Base-by-base conservation (phyloP, 2,888 invertebrate species). In the Spatulosminthurus flaviceps region DNA sequence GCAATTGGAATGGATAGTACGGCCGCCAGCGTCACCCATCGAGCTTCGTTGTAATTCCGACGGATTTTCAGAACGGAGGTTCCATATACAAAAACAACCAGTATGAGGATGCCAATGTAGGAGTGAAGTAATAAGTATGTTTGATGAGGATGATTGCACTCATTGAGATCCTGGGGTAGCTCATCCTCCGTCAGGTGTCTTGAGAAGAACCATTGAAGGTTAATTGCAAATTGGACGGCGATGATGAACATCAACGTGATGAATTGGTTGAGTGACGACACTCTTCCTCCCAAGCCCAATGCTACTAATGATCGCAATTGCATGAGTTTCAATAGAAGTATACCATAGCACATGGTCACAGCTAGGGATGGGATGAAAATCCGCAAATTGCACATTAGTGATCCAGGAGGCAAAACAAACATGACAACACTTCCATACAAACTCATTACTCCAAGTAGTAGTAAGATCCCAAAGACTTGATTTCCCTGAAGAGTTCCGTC, bases 311-410 rank as follows among this genome's bases (percentile, higher is more conserved):
- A 86, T 51, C 88, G 81, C 21, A 88, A 83, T 70, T 87, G 87
- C 87, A 88, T 88, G 13, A 86, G 86, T 84, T 88, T 87, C 66
- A 88, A 85, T 0, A 88, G 85, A 22, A 88, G 86, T 21, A 87
- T 86, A 5, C 87, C 87, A 83, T 87, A 88, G 81, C 87, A 87
- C 28, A 87, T 84, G 7, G 86, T 86, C 34, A 87, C 83, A 19
- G 87, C 86, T 21, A 87, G 77, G n/a, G 87, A 86, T 19, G 87
- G 87, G 1, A 87, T 74, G 80, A 87, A 86, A 1, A 86, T 83
- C 24, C 87, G 83, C 13, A 87, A 80, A 66, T 84, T 83, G 82
- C 87, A 87, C 22, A 86, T 82, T 4, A 86, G 76, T 64, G 85
- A 82, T 21, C 84, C 83, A 11, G 87, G 86, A 28, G 87, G 87